Evolutionary conservation across 2,888 invertebrate species (phyloP), one percentile per base, ranked within the genome.

Genomic region (Drosophila colorata): DNA sequence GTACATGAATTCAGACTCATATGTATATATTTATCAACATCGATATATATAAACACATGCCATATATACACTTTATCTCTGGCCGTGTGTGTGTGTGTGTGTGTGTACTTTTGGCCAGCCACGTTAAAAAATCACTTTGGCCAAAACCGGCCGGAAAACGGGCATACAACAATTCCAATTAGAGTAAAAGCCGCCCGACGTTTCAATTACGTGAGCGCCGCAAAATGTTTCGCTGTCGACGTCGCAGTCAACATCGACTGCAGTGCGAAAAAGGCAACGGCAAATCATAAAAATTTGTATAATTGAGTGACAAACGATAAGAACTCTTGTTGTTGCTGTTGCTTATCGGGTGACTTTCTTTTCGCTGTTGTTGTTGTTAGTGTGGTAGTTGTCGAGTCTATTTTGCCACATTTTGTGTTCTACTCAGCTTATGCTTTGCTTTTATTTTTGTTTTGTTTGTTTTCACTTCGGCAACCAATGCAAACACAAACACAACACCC

Each of bases 121-220:
- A 74, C 61, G 71, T 74, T 78, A 46, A 73, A 77, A 74, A 61
- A 49, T 53, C 44, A 65, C 47, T 59, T 64, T 75, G 69, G 61
- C 78, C 74, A 85, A 87, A 83, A 87, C 88, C 85, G 82, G 88
- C 82, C 82, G 89, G 89, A 80, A 83, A 89, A 85, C 58, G 65
- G 47, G 65, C 69, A 84, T 57, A 74, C 61, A 88, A 82, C 81
- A 87, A 80, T 87, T 87, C 85, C 85, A 84, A 89, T 87, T 82
- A 87, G 87, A 89, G 72, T 80, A 75, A 82, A 70, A 75, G 69
- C 74, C 74, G 58, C 20, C 18, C 51, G 52, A 63, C 83, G 69
- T 78, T 82, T 82, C 70, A 82, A 87, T 88, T 81, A 88, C 80
- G 88, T 74, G 80, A 81, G 72, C 82, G 41, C 25, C 56, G 59